Conservation (phyloP, 2,797 vertebrate genomes). For the Pantherophis vulpinus region DNA sequence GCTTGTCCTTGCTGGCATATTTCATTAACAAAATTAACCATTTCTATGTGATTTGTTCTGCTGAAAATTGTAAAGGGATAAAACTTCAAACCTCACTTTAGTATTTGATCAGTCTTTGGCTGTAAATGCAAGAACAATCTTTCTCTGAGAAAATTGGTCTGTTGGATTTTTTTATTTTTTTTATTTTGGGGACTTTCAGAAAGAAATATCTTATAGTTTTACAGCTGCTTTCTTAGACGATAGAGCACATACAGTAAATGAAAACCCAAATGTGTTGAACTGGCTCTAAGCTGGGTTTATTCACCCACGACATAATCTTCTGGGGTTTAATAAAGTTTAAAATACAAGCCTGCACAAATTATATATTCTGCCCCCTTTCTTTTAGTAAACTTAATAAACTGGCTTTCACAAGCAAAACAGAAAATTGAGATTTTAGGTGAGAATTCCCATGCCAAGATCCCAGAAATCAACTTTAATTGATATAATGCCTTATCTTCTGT, state of each 20-base stretch:
- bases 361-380: not conserved
- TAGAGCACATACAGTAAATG: not conserved
- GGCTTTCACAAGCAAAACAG: not conserved
- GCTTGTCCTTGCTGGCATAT: slow-evolving; percentile 21
- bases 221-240: not conserved
- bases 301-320: not conserved
- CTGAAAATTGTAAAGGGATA: slow-evolving; percentile 27
- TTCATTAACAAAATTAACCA: slow-evolving; percentile 33
- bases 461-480: not conserved
- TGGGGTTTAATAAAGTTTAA: not conserved
- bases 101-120: slow-evolving; percentile 10
- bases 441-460: not conserved
- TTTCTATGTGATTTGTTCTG: slow-evolving; percentile 32
- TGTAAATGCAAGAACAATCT: slow-evolving; percentile 13
- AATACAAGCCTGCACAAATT: not conserved
- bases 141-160: slow-evolving; percentile 14
- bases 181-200: not conserved
- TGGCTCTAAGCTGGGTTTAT: not conserved
- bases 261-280: not conserved
- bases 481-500: not conserved
- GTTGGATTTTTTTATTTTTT: not conserved
- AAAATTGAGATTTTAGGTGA: not conserved
- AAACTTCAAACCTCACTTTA: slow-evolving; percentile 13
- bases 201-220: not conserved
- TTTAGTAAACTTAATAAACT: not conserved